Percentiles rank a stretch among this genome's conserved stretches.
Conservation (phyloP, 2,888 invertebrate genomes). For the Phaonia tiefii region DNA sequence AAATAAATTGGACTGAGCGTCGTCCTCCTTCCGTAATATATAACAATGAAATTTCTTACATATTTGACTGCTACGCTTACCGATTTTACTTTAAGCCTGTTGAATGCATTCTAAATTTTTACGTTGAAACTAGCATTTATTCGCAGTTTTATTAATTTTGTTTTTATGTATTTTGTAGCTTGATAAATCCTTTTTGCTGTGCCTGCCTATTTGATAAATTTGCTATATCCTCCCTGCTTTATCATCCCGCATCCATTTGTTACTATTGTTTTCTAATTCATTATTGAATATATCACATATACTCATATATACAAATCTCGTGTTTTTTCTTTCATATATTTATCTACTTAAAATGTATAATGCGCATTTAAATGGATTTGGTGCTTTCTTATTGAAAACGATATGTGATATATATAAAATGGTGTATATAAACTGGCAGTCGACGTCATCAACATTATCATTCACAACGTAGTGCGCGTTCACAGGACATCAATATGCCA, state of each 20-base stretch:
- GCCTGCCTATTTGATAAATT: neutral
- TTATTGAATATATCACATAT: neutral
- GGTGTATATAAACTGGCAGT: constrained; percentile 78
- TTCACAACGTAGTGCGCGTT: constrained; percentile 83
- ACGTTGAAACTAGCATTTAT: constrained; percentile 3
- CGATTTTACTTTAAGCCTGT: neutral
- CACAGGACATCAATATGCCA: constrained; percentile 81
- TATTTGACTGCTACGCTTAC: no score
- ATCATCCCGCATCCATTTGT: neutral
- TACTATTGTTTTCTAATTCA: neutral
- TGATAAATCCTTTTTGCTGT: neutral
- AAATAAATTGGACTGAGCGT: no score
- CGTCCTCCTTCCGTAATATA: no score
- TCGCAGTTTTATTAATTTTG: constrained; percentile 11
- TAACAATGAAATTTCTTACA: no score
- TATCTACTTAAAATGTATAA: constrained; percentile 7
- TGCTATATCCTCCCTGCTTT: neutral
- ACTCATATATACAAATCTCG: neutral
- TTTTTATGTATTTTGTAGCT: constrained; percentile 17
- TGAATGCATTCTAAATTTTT: constrained; percentile 21
- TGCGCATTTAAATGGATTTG: constrained; percentile 45
- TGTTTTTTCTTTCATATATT: constrained; percentile 16
- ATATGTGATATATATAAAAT: constrained; percentile 32
- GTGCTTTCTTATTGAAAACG: constrained; percentile 37
- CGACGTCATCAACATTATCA: constrained; percentile 86